Evolutionary conservation across 2,797 vertebrate genomes (phyloP), one percentile per base, ranked within the genome.

Genomic region (Oophaga sylvatica): DNA sequence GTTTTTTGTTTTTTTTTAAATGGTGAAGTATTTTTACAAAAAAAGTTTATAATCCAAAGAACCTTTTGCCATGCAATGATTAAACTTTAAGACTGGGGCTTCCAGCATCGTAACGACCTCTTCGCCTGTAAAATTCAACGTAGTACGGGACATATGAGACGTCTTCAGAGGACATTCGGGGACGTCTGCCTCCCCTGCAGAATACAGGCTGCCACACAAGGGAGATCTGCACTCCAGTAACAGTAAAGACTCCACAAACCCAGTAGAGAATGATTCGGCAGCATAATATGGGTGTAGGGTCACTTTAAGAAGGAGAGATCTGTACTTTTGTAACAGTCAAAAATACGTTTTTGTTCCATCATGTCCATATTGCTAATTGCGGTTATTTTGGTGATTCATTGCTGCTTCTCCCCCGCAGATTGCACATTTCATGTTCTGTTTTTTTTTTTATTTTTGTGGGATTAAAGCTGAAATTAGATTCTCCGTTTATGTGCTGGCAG

Each of bases 361-460:
- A n/a, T 31, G 10, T 71, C 81, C 81, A 83, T 83, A 83, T 83
- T 83, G 81, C 57, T 16, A 83, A 83, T 22, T 71, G 81, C 68
- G 22, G 68, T 83, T 70, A 71, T 53, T 59, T 22, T 70, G 53
- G 81, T 71, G 68, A 83, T 35, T 13, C 31, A 56, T 45, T 35
- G 48, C 67, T 60, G 68, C 45, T 73, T 41, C 20, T n/a, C 19
- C 45, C 5, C 17, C 83, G 19, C 62, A 11, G 26, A 62, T 56
- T 56, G 62, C 59, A 5, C 45, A 70, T 60, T 73, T 75, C 26
- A 6, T 80, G 57, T 22, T 77, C 71, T 31, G 29, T 59, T 79
- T 79, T 79, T 73, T 20, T 62, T 2, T 41, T 41, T 2, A 3
- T 41, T 35, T 35, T 35, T 35, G 2, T 35, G 17, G 48, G 67